phyloP scores from a whole-genome alignment of 2,797 vertebrate genomes.

The Microhierax caerulescens region DNA sequence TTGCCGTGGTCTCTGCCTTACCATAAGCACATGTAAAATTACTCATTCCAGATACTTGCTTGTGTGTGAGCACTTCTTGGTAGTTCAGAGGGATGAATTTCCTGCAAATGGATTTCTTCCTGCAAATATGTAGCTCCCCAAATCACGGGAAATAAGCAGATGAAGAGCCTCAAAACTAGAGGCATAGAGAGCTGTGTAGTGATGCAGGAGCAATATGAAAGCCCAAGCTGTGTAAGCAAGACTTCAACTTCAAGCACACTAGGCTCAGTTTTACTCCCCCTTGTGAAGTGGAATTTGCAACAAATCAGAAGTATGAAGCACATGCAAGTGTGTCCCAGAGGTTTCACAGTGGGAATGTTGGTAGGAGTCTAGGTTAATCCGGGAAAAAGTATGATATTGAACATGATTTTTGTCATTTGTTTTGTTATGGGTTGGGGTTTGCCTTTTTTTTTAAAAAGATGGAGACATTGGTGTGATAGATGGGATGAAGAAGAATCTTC shows the following conservation, averaged over 20 bases:
- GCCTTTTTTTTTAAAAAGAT: not conserved
- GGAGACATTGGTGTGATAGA: not conserved
- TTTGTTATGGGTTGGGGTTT: not conserved
- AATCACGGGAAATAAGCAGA: not conserved
- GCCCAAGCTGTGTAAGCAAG: not conserved
- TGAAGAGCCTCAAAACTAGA: not conserved
- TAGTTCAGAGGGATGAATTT: not conserved
- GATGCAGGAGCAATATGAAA: not conserved
- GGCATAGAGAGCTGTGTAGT: not conserved
- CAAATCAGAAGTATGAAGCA: not conserved
- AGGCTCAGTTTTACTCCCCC: not conserved
- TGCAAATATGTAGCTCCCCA: not conserved
- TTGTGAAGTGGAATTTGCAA: not conserved
- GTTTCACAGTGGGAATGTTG: not conserved
- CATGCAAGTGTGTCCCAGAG: not conserved
- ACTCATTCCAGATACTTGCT: not conserved
- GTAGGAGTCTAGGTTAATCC: not conserved
- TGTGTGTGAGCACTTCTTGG: not conserved
- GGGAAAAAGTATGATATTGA: not conserved
- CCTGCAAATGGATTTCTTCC: not conserved
- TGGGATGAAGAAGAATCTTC: not conserved
- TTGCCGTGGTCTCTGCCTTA: not conserved
- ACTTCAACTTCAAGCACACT: fast-evolving
- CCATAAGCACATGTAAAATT: not conserved
- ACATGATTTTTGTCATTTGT: not conserved